phyloP scores from a whole-genome alignment of 2,888 invertebrate species.

The Chrysolina americana region DNA sequence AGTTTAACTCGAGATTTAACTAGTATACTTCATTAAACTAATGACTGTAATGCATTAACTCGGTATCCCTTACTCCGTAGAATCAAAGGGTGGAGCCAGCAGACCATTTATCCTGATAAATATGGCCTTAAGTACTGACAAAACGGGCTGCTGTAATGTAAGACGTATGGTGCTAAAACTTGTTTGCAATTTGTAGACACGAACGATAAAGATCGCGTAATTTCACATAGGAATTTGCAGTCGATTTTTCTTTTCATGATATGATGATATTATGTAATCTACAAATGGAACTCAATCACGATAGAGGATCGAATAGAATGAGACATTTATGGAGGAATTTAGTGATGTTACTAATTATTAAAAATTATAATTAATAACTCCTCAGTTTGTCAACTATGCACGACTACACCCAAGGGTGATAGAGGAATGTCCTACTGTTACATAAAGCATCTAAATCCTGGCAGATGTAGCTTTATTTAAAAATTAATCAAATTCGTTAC shows the following conservation, averaged over 20 bases:
- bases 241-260: not conserved
- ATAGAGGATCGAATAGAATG: too few species aligned
- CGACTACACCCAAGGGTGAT: too few species aligned
- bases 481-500: too few species aligned
- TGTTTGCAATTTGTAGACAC: slow-evolving; percentile 5
- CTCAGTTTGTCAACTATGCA: too few species aligned
- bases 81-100: slow-evolving; percentile 26
- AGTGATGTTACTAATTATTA: too few species aligned
- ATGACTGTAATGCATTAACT: slow-evolving; percentile 31
- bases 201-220: not conserved
- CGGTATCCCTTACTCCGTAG: slow-evolving; percentile 23
- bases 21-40: slow-evolving; percentile 32
- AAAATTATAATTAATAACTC: too few species aligned
- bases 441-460: too few species aligned
- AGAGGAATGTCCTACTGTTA: too few species aligned
- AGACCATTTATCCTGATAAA: slow-evolving; percentile 30
- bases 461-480: too few species aligned
- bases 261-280: too few species aligned
- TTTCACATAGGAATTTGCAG: not conserved
- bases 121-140: slow-evolving; percentile 21
- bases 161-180: slow-evolving; percentile 5
- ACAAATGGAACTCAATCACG: too few species aligned
- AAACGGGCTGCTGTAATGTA: slow-evolving; percentile 22
- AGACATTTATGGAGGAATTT: too few species aligned
- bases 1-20: slow-evolving; percentile 32